These are phyloP conservation scores for Aphidius gifuensis DNA, from an alignment of 1,140 invertebrate genomes.

Conservation along the genomic window DNA sequence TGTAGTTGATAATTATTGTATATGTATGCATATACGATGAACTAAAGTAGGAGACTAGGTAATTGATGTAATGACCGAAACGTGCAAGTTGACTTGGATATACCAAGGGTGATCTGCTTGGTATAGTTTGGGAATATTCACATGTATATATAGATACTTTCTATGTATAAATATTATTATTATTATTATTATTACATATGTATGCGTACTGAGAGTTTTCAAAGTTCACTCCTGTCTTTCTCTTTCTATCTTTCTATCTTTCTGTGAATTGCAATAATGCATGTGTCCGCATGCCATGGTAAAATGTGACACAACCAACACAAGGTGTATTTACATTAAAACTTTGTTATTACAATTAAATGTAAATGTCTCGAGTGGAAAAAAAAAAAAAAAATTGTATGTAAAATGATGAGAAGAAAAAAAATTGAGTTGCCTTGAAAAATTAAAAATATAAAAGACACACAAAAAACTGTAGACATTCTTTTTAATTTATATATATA, in stretches of 20 bases:
- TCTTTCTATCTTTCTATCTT: no score
- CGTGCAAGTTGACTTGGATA: conserved; percentile 10
- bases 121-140: no score
- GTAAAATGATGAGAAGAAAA: not conserved
- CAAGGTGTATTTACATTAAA: conserved; percentile 13
- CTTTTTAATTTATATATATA: not conserved
- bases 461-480: not conserved
- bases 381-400: conserved; percentile 8
- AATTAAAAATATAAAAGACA: not conserved
- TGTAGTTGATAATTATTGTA: no score
- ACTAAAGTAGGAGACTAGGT: not conserved
- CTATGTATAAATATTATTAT: no score
- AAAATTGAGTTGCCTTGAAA: conserved; percentile 11
- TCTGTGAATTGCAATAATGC: no score
- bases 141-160: no score
- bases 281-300: no score
- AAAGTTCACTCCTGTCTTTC: no score
- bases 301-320: not conserved
- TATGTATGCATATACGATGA: no score
- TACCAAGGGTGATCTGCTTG: not conserved
- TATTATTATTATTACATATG: no score
- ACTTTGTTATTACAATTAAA: conserved; percentile 3
- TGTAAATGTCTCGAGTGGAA: conserved; percentile 8
- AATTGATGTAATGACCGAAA: conserved; percentile 16
- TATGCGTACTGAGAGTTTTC: no score